phyloP scores from a whole-genome alignment of 2,888 invertebrate genomes.

The Caenorhabditis sulstoni region DNA sequence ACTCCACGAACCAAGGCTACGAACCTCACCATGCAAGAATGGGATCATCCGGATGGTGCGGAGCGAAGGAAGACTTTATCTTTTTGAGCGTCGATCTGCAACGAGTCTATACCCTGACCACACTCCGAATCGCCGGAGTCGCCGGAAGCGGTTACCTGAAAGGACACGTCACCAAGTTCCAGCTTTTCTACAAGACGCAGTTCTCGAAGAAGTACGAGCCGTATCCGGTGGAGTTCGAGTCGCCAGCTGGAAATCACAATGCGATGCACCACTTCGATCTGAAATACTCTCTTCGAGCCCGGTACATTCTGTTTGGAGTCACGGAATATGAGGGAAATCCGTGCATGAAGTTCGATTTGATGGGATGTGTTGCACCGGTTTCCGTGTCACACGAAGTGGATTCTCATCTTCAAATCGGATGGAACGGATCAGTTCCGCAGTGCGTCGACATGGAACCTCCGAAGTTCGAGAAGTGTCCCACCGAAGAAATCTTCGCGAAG shows the following conservation, averaged over 20 bases:
- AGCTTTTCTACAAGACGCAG: constrained; percentile 96
- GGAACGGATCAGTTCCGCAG: constrained; percentile 80
- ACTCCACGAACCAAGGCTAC: constrained; percentile 84
- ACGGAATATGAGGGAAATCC: constrained; percentile 97
- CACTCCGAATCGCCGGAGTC: constrained; percentile 79
- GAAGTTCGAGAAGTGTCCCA: constrained; percentile 95
- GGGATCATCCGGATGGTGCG: constrained; percentile 82
- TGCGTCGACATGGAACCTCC: constrained; percentile 91
- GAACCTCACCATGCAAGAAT: constrained; percentile 82
- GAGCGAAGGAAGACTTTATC: constrained; percentile 92
- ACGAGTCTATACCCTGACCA: constrained; percentile 86
- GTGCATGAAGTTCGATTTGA: constrained; percentile 94
- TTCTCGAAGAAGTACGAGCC: constrained; percentile 95
- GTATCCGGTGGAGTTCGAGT: constrained; percentile 89
- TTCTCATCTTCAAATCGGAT: constrained; percentile 79
- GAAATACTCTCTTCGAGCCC: constrained; percentile 87
- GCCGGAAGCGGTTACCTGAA: constrained; percentile 77
- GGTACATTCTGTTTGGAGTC: constrained; percentile 94
- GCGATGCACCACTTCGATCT: constrained; percentile 95
- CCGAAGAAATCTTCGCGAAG: constrained; percentile 88
- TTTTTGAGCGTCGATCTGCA: constrained; percentile 96
- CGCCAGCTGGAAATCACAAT: constrained; percentile 87
- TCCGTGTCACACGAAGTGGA: constrained; percentile 76
- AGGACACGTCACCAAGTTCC: constrained; percentile 95
- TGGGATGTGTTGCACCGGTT: constrained; percentile 88